Evolutionary conservation across 2,113 vertebrate species (phyloP), one percentile per base, ranked within the genome.

Genomic region (Mesitornis unicolor): DNA sequence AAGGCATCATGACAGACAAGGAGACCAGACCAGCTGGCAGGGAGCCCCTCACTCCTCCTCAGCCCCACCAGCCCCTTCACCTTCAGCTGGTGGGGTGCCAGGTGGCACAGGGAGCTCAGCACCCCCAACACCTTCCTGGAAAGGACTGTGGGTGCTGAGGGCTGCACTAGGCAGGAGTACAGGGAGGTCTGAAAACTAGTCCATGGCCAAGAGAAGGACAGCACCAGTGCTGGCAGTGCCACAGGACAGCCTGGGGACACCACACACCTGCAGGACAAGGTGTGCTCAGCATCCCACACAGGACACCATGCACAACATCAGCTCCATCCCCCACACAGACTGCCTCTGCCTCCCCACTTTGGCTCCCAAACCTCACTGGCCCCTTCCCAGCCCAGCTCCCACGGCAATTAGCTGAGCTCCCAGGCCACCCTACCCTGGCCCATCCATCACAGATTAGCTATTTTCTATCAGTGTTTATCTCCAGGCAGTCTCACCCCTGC

Each of bases 361-460:
- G 13, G 35, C 48, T 84, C 81, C 60, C 64, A 35, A 45, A 54
- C 69, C 51, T 53, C 19, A 1, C 28, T 16, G 8, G 45, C 36
- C 45, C 77, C 15, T 84, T 90, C 60, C 67, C 69, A 60, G 65
- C 48, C 13, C n/a, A 73, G 76, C 33, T 89, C 92, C 48, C 70
- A 7, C 10, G 25, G 82, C 88, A 88, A 42, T 94, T 60, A 92
- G 67, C 56, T 1, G 6, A 38, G 38, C 84, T 70, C 24, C 51
- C 64, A 1, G 0, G 11, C 47, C 11, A 28, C 56, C 76, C 68
- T 89, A 56, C 47, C 69, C 79, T 7, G 6, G 43, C 50, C 73
- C 93, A 96, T 97, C 96, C 93, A 97, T 97, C 96, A 97, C 1
- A 13, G 93, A 81, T 95, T 96, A 97, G 93, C 51, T 90, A 89